Evolutionary conservation across 2,113 vertebrate genomes (phyloP).

Genomic region (Pycnonotus jocosus): DNA sequence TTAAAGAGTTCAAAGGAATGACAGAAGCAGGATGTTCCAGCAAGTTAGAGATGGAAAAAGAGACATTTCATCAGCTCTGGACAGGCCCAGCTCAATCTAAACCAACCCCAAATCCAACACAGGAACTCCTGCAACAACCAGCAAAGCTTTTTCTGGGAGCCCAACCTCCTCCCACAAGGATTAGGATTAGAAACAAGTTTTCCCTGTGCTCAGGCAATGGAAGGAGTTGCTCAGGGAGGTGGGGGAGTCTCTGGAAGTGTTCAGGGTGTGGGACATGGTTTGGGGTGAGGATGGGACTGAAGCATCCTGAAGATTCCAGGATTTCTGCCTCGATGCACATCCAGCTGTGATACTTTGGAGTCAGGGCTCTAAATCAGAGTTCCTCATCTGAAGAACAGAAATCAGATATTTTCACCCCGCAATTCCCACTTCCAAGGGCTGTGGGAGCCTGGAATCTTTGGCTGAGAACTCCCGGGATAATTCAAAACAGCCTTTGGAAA

Average conservation of each 20-base stretch:
- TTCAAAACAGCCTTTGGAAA: neutral
- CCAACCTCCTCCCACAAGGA: neutral
- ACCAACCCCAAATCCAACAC: neutral
- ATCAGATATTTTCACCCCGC: neutral
- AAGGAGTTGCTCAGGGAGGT: neutral
- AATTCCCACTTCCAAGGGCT: neutral
- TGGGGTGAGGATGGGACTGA: neutral
- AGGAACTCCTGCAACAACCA: neutral
- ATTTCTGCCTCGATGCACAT: neutral
- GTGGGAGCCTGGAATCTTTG: neutral
- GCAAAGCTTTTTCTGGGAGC: neutral
- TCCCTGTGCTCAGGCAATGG: neutral
- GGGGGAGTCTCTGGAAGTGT: neutral
- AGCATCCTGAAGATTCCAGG: neutral
- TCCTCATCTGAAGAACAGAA: neutral
- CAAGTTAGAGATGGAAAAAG: neutral
- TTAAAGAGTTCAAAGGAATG: neutral
- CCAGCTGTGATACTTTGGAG: neutral
- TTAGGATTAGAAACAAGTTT: no score
- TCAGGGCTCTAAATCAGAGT: neutral
- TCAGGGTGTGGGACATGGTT: neutral
- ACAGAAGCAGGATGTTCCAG: neutral
- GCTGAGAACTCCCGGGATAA: neutral
- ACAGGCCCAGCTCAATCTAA: neutral
- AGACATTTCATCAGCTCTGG: neutral